phyloP scores from a whole-genome alignment of 37 sponge, comb jelly and placozoan species.

The Amphimedon queenslandica region DNA sequence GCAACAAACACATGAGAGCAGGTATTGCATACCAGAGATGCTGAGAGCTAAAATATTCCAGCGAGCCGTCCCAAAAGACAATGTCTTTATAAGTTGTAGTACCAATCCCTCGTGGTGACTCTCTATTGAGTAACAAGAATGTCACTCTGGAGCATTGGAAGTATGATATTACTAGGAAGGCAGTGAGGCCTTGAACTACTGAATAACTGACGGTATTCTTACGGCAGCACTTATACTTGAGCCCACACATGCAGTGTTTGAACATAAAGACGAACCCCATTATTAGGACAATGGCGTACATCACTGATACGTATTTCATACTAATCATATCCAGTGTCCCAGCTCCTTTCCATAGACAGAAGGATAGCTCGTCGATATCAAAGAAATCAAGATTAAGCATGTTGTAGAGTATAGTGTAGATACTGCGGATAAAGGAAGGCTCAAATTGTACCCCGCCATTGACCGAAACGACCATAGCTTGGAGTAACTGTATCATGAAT shows the following conservation, averaged over 20 bases:
- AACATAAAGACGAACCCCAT: neutral
- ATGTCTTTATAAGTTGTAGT: neutral
- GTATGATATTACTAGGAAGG: slow-evolving; percentile 40
- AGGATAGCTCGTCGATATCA: slow-evolving; percentile 21
- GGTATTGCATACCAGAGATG: neutral
- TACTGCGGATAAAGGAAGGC: neutral
- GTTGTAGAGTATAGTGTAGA: neutral
- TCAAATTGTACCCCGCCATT: neutral
- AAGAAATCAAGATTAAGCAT: slow-evolving; percentile 46
- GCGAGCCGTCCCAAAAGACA: neutral
- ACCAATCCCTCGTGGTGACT: neutral
- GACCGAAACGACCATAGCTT: slow-evolving; percentile 4
- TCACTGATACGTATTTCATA: slow-evolving; percentile 30
- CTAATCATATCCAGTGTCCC: slow-evolving; percentile 25
- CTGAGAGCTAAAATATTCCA: neutral
- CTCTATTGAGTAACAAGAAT: slow-evolving; percentile 17
- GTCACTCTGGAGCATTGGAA: slow-evolving; percentile 34
- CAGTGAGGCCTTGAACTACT: slow-evolving; percentile 20
- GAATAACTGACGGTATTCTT: neutral
- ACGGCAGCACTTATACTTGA: neutral
- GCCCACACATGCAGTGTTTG: neutral
- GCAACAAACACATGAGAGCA: neutral
- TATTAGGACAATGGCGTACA: slow-evolving; percentile 30
- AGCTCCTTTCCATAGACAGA: slow-evolving; percentile 41
- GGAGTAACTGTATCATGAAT: slow-evolving; percentile 28